Conservation (phyloP, 1,140 invertebrate genomes). For the Bombus impatiens region DNA sequence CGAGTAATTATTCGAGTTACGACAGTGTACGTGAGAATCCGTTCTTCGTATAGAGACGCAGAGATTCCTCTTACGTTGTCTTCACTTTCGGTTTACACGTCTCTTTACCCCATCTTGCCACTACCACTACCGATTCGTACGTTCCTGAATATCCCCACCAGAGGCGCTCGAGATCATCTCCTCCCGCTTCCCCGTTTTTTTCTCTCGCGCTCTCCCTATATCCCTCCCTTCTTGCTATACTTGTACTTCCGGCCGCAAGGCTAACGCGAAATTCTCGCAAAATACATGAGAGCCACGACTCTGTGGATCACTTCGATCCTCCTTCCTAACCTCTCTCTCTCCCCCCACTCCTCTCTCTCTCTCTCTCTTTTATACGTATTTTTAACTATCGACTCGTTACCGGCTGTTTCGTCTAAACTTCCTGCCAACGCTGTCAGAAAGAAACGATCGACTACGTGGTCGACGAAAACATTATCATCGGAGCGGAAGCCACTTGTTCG, state of each 20-base stretch:
- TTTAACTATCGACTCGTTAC: conserved; percentile 72
- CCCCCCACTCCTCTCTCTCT: neutral
- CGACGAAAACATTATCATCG: conserved; percentile 44
- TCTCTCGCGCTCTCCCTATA: conserved; percentile 60
- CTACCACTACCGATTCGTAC: conserved; percentile 54
- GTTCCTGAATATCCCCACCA: conserved; percentile 70
- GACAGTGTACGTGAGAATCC: conserved; percentile 56
- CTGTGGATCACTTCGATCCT: conserved; percentile 24
- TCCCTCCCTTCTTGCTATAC: conserved; percentile 72
- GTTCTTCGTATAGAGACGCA: conserved; percentile 38
- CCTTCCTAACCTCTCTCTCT: neutral
- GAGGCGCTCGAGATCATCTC: conserved; percentile 31
- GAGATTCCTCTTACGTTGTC: conserved; percentile 38
- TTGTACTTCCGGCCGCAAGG: conserved; percentile 75
- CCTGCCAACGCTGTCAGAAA: conserved; percentile 69
- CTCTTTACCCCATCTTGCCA: conserved; percentile 51
- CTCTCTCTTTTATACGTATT: conserved; percentile 56
- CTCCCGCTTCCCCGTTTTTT: conserved; percentile 72
- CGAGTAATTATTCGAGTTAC: conserved; percentile 51
- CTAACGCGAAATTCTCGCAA: conserved; percentile 74
- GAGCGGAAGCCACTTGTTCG: conserved; percentile 51
- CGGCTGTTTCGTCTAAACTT: conserved; percentile 70
- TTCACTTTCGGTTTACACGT: conserved; percentile 52
- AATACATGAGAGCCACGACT: conserved; percentile 67
- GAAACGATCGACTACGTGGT: conserved; percentile 28